Conservation (phyloP, 2,113 vertebrate species). For the Cyanoramphus novaezelandiae region DNA sequence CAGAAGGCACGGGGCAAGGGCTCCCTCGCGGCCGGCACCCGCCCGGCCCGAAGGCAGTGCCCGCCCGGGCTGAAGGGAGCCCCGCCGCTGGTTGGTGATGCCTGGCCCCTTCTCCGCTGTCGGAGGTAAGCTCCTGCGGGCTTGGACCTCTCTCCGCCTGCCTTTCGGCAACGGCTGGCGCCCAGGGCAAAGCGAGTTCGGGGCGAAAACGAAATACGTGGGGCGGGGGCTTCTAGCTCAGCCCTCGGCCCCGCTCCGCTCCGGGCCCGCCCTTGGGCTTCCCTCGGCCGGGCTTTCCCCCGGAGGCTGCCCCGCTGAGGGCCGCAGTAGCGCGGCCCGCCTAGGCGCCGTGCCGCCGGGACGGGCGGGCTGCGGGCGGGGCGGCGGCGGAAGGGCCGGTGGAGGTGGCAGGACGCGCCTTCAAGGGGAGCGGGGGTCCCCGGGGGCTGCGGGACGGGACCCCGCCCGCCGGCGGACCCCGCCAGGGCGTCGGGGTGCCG, state of each 20-base stretch:
- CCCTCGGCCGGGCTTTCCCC: neutral
- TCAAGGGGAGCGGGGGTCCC: neutral
- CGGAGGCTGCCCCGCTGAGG: neutral
- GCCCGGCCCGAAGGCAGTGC: neutral
- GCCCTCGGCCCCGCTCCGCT: neutral
- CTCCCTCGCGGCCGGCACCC: neutral
- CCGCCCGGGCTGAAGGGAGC: neutral
- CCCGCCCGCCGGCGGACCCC: too few relatives aligned
- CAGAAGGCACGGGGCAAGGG: neutral
- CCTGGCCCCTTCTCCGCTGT: too few relatives aligned
- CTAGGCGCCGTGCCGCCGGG: neutral
- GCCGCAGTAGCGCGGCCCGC: neutral
- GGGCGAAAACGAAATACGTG: constrained; percentile 19
- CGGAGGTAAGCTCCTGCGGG: neutral
- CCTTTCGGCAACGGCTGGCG: neutral
- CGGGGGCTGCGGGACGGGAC: too few relatives aligned
- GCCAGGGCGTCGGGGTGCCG: neutral
- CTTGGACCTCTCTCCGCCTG: neutral
- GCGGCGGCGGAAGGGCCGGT: neutral
- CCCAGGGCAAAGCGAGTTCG: neutral
- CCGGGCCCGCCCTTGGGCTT: neutral
- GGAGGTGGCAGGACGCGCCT: neutral
- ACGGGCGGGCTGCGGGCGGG: neutral
- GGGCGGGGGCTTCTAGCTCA: neutral
- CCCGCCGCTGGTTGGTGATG: rapidly evolving